Evolutionary conservation across 2,113 vertebrate genomes (phyloP).

Genomic region (zebrafish (Danio rerio)): GRCz12tu NC_133188.1:23648501-23649000

Average conservation of each 20-base stretch:
- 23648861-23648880: conserved; percentile 63
- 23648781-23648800: conserved; percentile 16
- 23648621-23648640: background rate
- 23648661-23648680: conserved; percentile 12
- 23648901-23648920: conserved; percentile 40
- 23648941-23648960: background rate
- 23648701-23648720: conserved; percentile 1
- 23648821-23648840: conserved; percentile 69
- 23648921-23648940: background rate
- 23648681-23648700: conserved; percentile 11
- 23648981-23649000: background rate
- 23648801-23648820: conserved; percentile 63
- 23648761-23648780: conserved; percentile 1
- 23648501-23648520: background rate
- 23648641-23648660: background rate
- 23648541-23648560: conserved; percentile 69
- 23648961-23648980: no score
- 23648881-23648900: conserved; percentile 43
- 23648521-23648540: conserved; percentile 69
- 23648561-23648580: conserved; percentile 39
- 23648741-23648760: conserved; percentile 19
- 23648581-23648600: conserved; percentile 2
- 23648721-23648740: background rate
- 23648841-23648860: conserved; percentile 57
- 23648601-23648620: background rate